Conservation (phyloP, 2,888 invertebrate species). For the Fragum sueziense region DNA sequence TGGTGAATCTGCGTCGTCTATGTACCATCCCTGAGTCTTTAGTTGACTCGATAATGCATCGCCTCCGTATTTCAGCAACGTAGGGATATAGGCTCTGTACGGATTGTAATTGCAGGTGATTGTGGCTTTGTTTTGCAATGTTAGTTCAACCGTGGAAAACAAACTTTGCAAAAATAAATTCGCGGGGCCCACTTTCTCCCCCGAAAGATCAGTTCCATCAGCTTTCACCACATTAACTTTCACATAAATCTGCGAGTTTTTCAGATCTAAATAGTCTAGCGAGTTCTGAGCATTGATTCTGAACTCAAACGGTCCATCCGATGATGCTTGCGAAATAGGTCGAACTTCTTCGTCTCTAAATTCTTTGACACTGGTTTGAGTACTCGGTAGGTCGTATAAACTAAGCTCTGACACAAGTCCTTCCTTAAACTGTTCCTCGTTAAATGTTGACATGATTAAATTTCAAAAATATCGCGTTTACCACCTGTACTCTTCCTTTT, state of each 20-base stretch:
- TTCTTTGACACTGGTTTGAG: slow-evolving; percentile 13
- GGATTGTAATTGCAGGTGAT: slow-evolving; percentile 41
- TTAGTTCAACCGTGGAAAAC: slow-evolving; percentile 44
- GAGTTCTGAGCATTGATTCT: slow-evolving; percentile 37
- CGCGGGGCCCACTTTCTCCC: slow-evolving; percentile 39
- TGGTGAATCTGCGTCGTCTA: slow-evolving; percentile 39
- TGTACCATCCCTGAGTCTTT: slow-evolving; percentile 35
- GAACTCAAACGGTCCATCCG: slow-evolving; percentile 54
- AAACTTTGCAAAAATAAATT: slow-evolving; percentile 42
- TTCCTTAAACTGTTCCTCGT: slow-evolving; percentile 48
- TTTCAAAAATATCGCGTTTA: slow-evolving; percentile 25
- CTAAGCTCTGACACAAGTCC: slow-evolving; percentile 38
- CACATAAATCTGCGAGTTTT: slow-evolving; percentile 9
- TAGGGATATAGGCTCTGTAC: slow-evolving; percentile 43
- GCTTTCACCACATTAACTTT: slow-evolving; percentile 5
- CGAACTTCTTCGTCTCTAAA: slow-evolving; percentile 11
- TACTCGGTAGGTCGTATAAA: slow-evolving; percentile 23
- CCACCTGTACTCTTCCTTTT: not conserved
- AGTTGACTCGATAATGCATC: slow-evolving; percentile 30
- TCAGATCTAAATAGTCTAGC: slow-evolving; percentile 48
- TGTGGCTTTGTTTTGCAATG: slow-evolving; percentile 41
- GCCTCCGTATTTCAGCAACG: slow-evolving; percentile 14
- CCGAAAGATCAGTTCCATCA: not conserved
- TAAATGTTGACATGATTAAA: slow-evolving; percentile 51
- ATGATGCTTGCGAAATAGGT: slow-evolving; percentile 13